A percentile compares a stretch with the other conserved stretches of the same genome.
These are phyloP conservation scores for Phyllotreta striolata DNA, from an alignment of 2,888 invertebrate species.

Conservation along the genomic window DNA sequence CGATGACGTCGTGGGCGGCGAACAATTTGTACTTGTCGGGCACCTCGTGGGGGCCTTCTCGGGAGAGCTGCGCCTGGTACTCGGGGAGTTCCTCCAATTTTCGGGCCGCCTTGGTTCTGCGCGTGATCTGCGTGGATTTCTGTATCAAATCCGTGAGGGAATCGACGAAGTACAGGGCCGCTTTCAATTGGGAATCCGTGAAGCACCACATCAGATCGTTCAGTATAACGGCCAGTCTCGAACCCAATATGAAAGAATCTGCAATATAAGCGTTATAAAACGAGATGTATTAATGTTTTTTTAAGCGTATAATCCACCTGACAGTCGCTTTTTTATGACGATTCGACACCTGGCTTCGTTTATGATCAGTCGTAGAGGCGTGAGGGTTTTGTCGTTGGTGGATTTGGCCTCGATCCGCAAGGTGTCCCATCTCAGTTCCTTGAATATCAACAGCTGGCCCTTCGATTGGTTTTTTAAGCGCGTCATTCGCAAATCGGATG, in stretches of 20 bases:
- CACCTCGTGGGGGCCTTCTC: conserved; percentile 63
- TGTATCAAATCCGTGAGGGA: conserved; percentile 84
- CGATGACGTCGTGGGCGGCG: conserved; percentile 89
- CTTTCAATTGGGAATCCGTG: conserved; percentile 94
- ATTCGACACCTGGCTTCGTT: conserved; percentile 95
- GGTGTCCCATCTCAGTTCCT: conserved; percentile 97
- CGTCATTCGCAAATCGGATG: conserved; percentile 87
- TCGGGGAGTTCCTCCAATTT: conserved; percentile 83
- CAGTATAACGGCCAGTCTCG: conserved; percentile 88
- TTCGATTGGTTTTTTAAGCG: conserved; percentile 88
- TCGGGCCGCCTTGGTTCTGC: conserved; percentile 82
- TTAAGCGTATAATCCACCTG: conserved; percentile 66
- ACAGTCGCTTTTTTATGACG: conserved; percentile 91
- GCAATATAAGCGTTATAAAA: conserved; percentile 49
- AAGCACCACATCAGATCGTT: conserved; percentile 97
- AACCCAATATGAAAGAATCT: conserved; percentile 95
- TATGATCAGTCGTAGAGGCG: conserved; percentile 90
- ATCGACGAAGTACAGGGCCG: conserved; percentile 88
- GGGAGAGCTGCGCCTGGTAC: conserved; percentile 75
- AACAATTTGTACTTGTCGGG: conserved; percentile 71
- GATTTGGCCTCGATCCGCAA: conserved; percentile 94
- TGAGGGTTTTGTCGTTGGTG: conserved; percentile 76
- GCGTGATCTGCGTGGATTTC: conserved; percentile 79
- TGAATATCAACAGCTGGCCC: conserved; percentile 93
- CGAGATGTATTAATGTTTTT: background rate